These are phyloP conservation scores for Danio choprae DNA, from an alignment of 2,797 vertebrate species.

Conservation along the genomic window DNA sequence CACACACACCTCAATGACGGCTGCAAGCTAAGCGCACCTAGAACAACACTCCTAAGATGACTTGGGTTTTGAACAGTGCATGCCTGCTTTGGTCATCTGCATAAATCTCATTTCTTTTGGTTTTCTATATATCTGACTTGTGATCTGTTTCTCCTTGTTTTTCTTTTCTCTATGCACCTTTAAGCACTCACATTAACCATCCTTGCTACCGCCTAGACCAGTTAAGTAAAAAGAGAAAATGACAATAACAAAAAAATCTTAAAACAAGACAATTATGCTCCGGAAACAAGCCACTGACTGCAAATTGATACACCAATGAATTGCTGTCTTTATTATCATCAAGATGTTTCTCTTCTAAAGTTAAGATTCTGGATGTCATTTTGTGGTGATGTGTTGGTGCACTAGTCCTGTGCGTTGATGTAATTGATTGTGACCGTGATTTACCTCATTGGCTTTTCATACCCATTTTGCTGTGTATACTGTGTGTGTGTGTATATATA, in stretches of 20 bases:
- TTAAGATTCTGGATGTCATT: conserved; percentile 79
- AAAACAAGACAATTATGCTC: conserved; percentile 41
- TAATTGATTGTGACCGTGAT: conserved; percentile 83
- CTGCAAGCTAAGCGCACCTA: conserved; percentile 66
- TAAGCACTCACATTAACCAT: conserved; percentile 99
- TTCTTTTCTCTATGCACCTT: conserved; percentile 92
- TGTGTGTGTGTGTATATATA: conserved; percentile 51
- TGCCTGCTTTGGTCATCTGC: conserved; percentile 90
- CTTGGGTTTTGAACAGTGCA: conserved; percentile 73
- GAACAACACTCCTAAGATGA: conserved; percentile 34
- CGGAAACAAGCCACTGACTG: conserved; percentile 18
- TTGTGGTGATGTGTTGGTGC: conserved; percentile 81
- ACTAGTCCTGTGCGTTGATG: conserved; percentile 84
- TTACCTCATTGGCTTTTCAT: conserved; percentile 75
- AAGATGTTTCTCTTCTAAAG: conserved; percentile 65
- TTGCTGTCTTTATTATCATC: conserved; percentile 54
- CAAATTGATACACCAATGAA: conserved; percentile 13
- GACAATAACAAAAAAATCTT: conserved; percentile 12
- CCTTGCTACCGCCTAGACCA: conserved; percentile 99
- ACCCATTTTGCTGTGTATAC: conserved; percentile 73
- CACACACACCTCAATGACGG: conserved; percentile 62
- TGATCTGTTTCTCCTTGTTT: conserved; percentile 93
- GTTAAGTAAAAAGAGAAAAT: conserved; percentile 93
- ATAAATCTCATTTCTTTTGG: conserved; percentile 89
- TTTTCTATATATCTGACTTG: conserved; percentile 94